Base-by-base conservation (phyloP, 2,797 vertebrate species). In the Coracias cyanogaster region DNA sequence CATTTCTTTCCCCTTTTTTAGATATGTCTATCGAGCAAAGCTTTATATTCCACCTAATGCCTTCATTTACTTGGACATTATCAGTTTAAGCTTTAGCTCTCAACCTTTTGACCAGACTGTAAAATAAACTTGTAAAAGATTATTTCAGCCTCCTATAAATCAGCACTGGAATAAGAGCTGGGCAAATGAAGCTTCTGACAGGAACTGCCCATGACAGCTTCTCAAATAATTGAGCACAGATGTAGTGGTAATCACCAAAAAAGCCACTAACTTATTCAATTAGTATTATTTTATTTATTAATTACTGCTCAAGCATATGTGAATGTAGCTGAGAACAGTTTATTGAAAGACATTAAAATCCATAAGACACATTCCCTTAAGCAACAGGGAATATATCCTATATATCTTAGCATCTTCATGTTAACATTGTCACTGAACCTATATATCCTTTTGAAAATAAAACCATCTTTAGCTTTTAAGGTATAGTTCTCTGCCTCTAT, bases 121-220 rank as follows among this genome's bases (percentile, higher is more conserved):
- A 94, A 95, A 94, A 95, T 43, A 71, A 95, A 83, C 72, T 74
- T 90, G 78, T 70, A 86, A 86, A 91, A 84, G 60, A 93, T 84
- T 72, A 86, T 87, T 82, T 82, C 24, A 39, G 18, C 52, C 48
- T 76, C 21, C 29, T 89, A 55, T 79, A 90, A 89, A 90, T 76
- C 83, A 84, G 67, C 7, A 3, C 7, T 66, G 48, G 16, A 90
- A 16, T 33, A 70, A 69, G 17, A 86, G 29, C 17, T 43, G 26
- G 39, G 43, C 4, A 17, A 90, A 54, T 2, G 24, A 3, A 6
- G n/a, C 43, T 85, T 85, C 70, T 0, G 2, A 58, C 11, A 73
- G 71, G 54, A 90, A 33, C 28, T 86, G 54, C 51, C 35, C 52
- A 46, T 28, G 33, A 85, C 51, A 82, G 25, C 15, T 70, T 9